A percentile compares a stretch with the other conserved stretches of the same genome.
Evolutionary conservation across 1,140 invertebrate genomes (phyloP).

Genomic region (Stegodyphus mimosarum): DNA sequence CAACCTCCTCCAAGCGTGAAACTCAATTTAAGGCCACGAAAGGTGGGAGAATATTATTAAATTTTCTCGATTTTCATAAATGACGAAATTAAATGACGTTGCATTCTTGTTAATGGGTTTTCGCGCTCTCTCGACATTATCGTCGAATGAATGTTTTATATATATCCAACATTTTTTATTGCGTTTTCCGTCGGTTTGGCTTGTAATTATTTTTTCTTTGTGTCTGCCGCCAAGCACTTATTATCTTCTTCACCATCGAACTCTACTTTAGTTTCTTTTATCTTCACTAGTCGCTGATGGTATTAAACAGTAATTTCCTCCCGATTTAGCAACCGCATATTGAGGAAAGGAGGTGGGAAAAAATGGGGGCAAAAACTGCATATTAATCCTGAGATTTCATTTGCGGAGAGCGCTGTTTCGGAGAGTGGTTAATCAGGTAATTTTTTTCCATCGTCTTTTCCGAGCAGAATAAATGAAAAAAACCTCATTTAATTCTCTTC

Average conservation of each 20-base stretch:
- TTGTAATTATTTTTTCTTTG: conserved; percentile 32
- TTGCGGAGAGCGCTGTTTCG: no score
- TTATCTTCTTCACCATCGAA: conserved; percentile 11
- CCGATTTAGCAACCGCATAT: conserved; percentile 28
- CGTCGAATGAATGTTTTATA: conserved; percentile 43
- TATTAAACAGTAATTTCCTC: conserved; percentile 49
- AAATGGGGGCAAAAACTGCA: conserved; percentile 17
- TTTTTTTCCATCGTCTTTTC: no score
- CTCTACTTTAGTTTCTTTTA: conserved; percentile 33
- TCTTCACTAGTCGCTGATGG: conserved; percentile 8
- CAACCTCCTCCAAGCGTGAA: conserved; percentile 11
- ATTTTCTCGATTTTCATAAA: conserved; percentile 59
- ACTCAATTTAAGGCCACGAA: conserved; percentile 43
- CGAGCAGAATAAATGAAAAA: no score
- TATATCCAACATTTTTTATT: conserved; percentile 21
- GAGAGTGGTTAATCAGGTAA: no score
- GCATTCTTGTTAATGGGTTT: conserved; percentile 52
- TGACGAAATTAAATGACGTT: conserved; percentile 54
- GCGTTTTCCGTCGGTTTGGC: not conserved
- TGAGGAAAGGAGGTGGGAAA: not conserved
- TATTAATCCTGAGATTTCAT: not conserved
- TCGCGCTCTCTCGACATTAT: conserved; percentile 40
- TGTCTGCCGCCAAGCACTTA: not conserved
- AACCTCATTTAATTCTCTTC: no score
- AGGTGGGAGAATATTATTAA: conserved; percentile 55